These are phyloP conservation scores for Colinus virginianus DNA, from an alignment of 2,113 vertebrate genomes.

Conservation along the genomic window DNA sequence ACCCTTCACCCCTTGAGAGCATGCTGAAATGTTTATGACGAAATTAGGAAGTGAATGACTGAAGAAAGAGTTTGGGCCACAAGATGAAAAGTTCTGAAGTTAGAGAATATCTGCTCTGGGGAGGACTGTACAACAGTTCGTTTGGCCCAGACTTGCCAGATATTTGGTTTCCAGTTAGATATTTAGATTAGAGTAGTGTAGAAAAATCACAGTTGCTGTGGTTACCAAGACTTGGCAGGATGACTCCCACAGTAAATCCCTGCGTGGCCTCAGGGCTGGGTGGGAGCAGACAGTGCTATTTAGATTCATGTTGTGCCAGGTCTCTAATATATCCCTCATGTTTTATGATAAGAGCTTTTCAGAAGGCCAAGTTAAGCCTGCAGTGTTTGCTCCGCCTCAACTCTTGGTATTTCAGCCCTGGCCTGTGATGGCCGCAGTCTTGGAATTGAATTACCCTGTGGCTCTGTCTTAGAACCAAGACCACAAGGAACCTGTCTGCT, in stretches of 20 bases:
- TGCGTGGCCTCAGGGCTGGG: not conserved
- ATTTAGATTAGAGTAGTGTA: not conserved
- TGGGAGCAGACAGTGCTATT: not conserved
- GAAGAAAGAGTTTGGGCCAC: not conserved
- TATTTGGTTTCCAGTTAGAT: not conserved
- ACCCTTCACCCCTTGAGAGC: not conserved
- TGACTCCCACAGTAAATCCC: constrained; percentile 25
- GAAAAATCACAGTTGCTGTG: not conserved
- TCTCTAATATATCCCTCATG: not conserved
- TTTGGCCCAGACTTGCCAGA: constrained; percentile 39
- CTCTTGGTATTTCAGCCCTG: not conserved
- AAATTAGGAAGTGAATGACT: not conserved
- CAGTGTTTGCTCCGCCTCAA: not conserved
- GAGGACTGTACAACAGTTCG: not conserved
- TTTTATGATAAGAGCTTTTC: constrained; percentile 2
- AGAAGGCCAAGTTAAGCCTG: not conserved
- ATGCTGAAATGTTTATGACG: not conserved
- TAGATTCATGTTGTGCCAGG: not conserved
- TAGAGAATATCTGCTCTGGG: not conserved
- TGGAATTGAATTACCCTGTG: not conserved
- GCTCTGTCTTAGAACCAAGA: not conserved
- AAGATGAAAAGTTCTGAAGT: not conserved
- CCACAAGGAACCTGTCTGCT: not conserved
- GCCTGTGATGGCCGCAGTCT: not conserved
- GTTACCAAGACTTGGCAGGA: not conserved